Evolutionary conservation across 2,888 invertebrate species (phyloP), one percentile per base, ranked within the genome.

Genomic region (Amiota mariae): DNA sequence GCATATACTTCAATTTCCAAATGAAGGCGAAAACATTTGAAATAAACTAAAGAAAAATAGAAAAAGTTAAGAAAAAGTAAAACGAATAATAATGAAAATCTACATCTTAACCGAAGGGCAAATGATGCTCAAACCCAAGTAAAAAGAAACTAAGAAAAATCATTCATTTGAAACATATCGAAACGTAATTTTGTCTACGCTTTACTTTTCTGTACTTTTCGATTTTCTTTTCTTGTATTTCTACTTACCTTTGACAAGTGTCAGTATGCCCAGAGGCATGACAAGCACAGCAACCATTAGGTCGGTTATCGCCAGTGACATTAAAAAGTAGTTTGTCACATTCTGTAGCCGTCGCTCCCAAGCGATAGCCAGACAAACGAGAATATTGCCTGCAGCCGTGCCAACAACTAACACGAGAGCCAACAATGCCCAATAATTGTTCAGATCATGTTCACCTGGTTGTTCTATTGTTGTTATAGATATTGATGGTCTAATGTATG

Each of bases 321-420:
- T 95, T 86, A 98, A 92, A 88, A 98, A 98, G 90, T 98, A 98
- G 91, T 98, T 98, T 85, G 98, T 98, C 75, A 98, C 97, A 91
- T 97, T 98, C 90, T 98, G 98, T 76, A 98, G 91, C 15, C 97
- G 92, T 73, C 96, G 93, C 89, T 98, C 98, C 93, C 96, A 94
- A 78, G 95, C 94, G 84, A 98, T 97, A 36, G 98, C 98, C 82
- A 98, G 90, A 86, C 98, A 98, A 67, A 98, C 98, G 75, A 98
- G 91, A 59, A 97, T 95, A 90, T 98, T 98, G 1, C 98, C 98
- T 2, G 96, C 94, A 0, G 96, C 96, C 0, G 97, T 97, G 75
- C 94, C 96, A 64, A 96, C 88, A 12, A 97, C 97, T 73, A 98
- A 90, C 47, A 94, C 91, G 64, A 95, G 90, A 6, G 97, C 94